Conservation (phyloP, 2,797 vertebrate species). For the Benthosema pterotum region DNA sequence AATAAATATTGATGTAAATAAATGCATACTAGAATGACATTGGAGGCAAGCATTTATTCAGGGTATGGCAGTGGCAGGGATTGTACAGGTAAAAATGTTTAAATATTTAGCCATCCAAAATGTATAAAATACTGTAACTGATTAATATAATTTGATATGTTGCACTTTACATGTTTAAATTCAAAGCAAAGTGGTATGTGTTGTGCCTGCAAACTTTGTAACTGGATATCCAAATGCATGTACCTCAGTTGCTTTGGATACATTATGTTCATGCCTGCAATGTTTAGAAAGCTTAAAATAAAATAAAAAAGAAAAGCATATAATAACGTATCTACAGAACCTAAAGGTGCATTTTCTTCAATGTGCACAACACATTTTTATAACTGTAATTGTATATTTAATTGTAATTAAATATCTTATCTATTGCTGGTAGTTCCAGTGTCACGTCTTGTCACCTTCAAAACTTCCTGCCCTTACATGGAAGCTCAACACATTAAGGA, state of each 20-base stretch:
- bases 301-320: conserved; percentile 30
- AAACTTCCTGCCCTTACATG: background rate
- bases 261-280: conserved; percentile 29
- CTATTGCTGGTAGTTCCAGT: conserved; percentile 8
- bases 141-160: conserved; percentile 28
- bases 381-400: too few relatives aligned
- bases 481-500: background rate
- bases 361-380: conserved; percentile 25
- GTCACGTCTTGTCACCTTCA: background rate
- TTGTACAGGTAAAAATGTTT: conserved; percentile 48
- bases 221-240: background rate
- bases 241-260: conserved; percentile 16
- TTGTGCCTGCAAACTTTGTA: background rate
- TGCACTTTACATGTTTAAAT: conserved; percentile 9
- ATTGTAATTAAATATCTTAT: background rate
- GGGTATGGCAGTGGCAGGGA: conserved; percentile 60
- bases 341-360: conserved; percentile 40
- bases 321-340: conserved; percentile 33
- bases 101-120: conserved; percentile 48
- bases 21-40: background rate
- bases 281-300: conserved; percentile 18
- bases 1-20: too few relatives aligned
- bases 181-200: background rate
- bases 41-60: conserved; percentile 68
- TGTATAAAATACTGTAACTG: conserved; percentile 50